Base-by-base conservation (phyloP, 2,888 invertebrate species). In the Sphaeridia pumilis region DNA sequence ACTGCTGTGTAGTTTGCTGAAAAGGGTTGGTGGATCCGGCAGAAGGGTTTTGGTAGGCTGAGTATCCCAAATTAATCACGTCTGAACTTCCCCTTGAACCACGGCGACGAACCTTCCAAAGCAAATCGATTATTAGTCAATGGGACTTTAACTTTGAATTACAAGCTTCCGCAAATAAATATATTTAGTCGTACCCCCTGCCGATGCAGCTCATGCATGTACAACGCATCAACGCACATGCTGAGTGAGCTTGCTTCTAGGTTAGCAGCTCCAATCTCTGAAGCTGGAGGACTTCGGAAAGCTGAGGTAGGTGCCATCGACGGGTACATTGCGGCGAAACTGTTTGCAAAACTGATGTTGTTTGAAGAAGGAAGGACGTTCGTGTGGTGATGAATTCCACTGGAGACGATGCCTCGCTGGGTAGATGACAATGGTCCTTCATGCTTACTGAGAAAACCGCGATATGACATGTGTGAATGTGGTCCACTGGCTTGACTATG, bases 191-290 rank as follows among this genome's bases (percentile, higher is more conserved):
- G n/a, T 59, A 81, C 81, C 74, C 80, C 79, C 68, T 80, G 77
- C 60, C 83, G 76, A 71, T 87, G 85, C 67, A 87, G 69, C 70
- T 87, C 85, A 69, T 90, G 87, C 59, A 92, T 74, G 70, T 86
- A 89, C 66, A 89, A 76, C 43, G 87, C 82, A 74, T 87, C 87
- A 64, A 84, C 76, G 59, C 84, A 84, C 87, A 92, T 88, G 67
- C 87, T 78, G 20, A 76, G 75, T 56, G 77, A 74, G 41, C 76
- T 72, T 14, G 74, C 69, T 58, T 74, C 74, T 24, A 70, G 28
- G 47, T 52, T 52, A 1, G 41, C 24, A 25, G 46, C 46, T 5
- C 47, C 47, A 14, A 47, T 3, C 17, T 52, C 52, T 3, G 52
- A 51, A 36, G 20, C 31, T 2, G 49, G 42, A 4, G 42, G 27